Percentiles rank a stretch among this genome's conserved stretches.
Conservation (phyloP, 37 sponge, comb jelly and placozoan genomes). For the Mnemiopsis leidyi region DNA sequence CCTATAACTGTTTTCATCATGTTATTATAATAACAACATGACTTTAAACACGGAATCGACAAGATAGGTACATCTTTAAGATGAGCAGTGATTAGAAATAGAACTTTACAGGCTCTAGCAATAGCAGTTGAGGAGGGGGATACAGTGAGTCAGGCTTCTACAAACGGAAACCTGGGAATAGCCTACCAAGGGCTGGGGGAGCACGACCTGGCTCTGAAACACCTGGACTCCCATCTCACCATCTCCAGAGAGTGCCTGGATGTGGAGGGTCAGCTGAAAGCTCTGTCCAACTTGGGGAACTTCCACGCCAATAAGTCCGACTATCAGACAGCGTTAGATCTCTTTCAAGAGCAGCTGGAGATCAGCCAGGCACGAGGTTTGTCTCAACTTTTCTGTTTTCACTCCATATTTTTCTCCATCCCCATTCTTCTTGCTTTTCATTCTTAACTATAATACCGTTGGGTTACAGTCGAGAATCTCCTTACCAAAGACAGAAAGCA, state of each 20-base stretch:
- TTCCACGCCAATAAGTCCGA: constrained; percentile 72
- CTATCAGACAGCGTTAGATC: background rate
- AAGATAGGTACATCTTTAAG: too few relatives aligned
- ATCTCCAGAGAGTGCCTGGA: constrained; percentile 75
- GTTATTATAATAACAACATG: background rate
- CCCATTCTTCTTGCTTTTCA: too few relatives aligned
- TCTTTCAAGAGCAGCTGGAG: constrained; percentile 40
- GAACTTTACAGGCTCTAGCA: constrained; percentile 1
- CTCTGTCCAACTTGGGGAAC: constrained; percentile 81
- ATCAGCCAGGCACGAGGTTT: background rate
- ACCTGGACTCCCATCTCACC: constrained; percentile 72
- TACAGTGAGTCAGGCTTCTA: constrained; percentile 72
- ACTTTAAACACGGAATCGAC: too few relatives aligned
- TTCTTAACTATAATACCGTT: too few relatives aligned
- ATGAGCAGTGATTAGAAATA: too few relatives aligned
- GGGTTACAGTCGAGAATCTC: too few relatives aligned
- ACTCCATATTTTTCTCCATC: too few relatives aligned
- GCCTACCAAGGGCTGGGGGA: constrained; percentile 82
- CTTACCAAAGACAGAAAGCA: too few relatives aligned
- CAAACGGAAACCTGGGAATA: constrained; percentile 83
- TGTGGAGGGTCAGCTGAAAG: constrained; percentile 71
- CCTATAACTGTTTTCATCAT: too few relatives aligned
- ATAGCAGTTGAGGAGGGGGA: constrained; percentile 66
- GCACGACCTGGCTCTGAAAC: constrained; percentile 71
- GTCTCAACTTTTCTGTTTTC: too few relatives aligned